These are phyloP conservation scores for Oreochromis spilurus DNA, from an alignment of 2,113 vertebrate genomes.

Conservation along the genomic window DNA sequence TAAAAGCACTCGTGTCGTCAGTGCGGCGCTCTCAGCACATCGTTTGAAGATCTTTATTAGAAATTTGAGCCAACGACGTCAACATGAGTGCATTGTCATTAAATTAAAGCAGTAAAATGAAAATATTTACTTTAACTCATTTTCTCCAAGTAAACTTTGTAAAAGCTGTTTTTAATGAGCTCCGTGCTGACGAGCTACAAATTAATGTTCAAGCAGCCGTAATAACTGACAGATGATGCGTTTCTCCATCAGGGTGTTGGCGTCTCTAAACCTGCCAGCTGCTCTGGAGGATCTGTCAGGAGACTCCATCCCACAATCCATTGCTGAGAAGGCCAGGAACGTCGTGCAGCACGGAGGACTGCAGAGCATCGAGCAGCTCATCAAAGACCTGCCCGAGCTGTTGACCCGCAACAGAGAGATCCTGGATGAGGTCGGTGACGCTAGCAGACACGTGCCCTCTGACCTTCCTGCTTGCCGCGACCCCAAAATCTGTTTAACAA, in stretches of 20 bases:
- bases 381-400: slow-evolving; percentile 90
- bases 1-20: neutral
- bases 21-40: neutral
- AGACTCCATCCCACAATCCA: slow-evolving; percentile 92
- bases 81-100: neutral
- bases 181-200: neutral
- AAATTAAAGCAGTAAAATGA: neutral
- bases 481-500: neutral
- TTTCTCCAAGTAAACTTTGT: neutral
- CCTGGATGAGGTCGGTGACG: slow-evolving; percentile 82
- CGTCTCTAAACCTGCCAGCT: slow-evolving; percentile 95
- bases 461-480: neutral
- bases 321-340: slow-evolving; percentile 86
- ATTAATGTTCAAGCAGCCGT: neutral
- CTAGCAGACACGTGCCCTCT: neutral
- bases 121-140: neutral
- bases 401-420: slow-evolving; percentile 95
- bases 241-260: slow-evolving; percentile 79
- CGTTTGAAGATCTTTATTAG: neutral
- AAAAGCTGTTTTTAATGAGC: neutral
- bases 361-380: slow-evolving; percentile 92
- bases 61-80: neutral
- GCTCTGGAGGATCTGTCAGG: slow-evolving; percentile 96
- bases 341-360: slow-evolving; percentile 89
- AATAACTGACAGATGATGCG: neutral